Conservation (phyloP, 2,797 vertebrate species). For the Phyllotis vaccarum region DNA sequence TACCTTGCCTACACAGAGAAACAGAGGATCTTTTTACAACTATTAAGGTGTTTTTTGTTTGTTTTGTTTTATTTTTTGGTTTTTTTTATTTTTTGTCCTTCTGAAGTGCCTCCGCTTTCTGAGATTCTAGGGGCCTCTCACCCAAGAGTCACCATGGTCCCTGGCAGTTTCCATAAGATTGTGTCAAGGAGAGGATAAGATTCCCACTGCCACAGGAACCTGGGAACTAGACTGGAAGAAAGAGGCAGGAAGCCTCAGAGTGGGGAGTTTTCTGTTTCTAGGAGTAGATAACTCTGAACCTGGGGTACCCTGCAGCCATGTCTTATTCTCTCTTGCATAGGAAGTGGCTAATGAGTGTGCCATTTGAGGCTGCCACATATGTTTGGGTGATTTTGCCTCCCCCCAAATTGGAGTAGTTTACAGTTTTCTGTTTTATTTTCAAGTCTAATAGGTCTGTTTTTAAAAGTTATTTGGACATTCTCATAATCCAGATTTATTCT, state of each 20-base stretch:
- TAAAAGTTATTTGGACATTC: neutral
- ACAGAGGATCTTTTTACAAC: neutral
- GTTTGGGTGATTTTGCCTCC: too few species aligned
- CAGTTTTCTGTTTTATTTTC: neutral
- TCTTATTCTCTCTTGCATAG: too few species aligned
- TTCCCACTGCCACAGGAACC: neutral
- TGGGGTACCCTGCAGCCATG: neutral
- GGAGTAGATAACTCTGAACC: neutral
- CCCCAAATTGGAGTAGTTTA: neutral
- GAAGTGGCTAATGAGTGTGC: neutral
- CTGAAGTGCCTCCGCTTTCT: neutral
- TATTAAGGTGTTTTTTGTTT: neutral
- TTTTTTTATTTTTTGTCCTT: neutral
- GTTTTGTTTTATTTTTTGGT: too few species aligned
- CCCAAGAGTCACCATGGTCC: neutral
- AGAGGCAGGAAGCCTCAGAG: neutral
- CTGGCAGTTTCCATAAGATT: neutral
- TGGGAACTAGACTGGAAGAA: neutral
- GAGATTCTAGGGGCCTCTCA: neutral
- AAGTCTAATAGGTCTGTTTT: neutral
- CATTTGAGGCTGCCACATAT: neutral
- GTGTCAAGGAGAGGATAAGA: neutral
- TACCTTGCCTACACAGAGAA: neutral
- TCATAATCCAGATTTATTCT: neutral
- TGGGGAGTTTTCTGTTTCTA: neutral